A percentile compares a stretch with the other conserved stretches of the same genome.
Evolutionary conservation across 2,113 vertebrate genomes (phyloP).

Genomic region (Pandion haliaetus): DNA sequence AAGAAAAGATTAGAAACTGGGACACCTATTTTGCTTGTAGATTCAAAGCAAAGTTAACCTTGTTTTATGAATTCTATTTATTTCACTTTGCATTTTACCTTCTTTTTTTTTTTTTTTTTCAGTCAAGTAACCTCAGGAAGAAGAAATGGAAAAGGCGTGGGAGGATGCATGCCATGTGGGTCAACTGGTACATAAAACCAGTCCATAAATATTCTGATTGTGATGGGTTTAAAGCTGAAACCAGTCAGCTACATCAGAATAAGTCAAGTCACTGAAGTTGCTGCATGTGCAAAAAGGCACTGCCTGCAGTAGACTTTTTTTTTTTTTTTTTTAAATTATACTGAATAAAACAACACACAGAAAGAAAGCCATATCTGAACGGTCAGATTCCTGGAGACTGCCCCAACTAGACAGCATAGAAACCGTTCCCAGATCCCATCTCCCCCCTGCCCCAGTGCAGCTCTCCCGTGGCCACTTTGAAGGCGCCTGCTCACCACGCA

Average conservation of each 20-base stretch:
- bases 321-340: background rate
- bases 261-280: background rate
- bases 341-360: background rate
- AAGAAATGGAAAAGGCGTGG: background rate
- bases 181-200: background rate
- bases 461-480: accelerated
- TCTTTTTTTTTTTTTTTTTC: background rate
- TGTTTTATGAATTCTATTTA: background rate
- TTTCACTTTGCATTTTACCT: background rate
- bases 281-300: background rate
- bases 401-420: accelerated
- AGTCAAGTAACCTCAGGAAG: background rate
- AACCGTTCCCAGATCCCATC: accelerated
- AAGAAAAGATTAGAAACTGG: background rate
- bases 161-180: background rate
- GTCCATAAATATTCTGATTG: background rate
- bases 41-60: background rate
- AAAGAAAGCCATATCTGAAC: background rate
- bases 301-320: background rate
- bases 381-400: background rate
- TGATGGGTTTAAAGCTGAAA: background rate
- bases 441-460: background rate
- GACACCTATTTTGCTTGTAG: background rate
- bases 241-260: background rate
- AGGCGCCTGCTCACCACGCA: conserved; percentile 37